Evolutionary conservation across 2,113 vertebrate species (phyloP), one percentile per base, ranked within the genome.

Genomic region (Phyllopteryx taeniolatus): DNA sequence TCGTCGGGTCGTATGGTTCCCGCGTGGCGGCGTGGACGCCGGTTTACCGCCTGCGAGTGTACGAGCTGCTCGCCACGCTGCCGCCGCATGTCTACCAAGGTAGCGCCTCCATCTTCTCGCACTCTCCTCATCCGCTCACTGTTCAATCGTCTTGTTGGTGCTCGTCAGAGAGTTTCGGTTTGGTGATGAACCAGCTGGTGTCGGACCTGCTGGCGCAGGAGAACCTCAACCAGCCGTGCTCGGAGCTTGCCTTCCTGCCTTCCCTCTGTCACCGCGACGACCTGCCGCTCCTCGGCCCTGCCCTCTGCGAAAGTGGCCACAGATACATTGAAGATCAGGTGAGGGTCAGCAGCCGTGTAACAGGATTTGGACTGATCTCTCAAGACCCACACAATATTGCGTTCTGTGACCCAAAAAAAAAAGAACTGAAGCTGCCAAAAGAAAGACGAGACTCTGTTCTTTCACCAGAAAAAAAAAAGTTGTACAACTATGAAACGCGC

Each of bases 291-390:
- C 80, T 95, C 0, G 92, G 94, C 75, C 93, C 94, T 47, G 91
- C 91, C 57, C 81, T 94, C 27, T 92, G 92, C 46, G 92, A 94
- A 70, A 92, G 90, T 60, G 93, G 95, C 80, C 95, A 95, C 72
- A 84, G 88, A 81, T 95, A 94, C 91, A 94, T 96, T 0, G 95
- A 98, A 85, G 95, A 97, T 56, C 95, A 98, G 95, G 97, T 97
- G 74, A 72, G 0, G n/a, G 54, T 57, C 20, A 8, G 56, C 19
- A 4, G 56, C 56, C 44, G 12, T 46, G 13, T 8, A 39, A 39
- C 35, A 39, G 35, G 1, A 39, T 35, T 11, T 62, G 13, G 5
- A 17, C 13, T 1, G 4, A 17, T 11, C 14, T 4, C 5, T 64
- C 17, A 13, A 46, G 44, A 46, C 2, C 43, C 43, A 8, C 43